Percentiles rank a stretch among this genome's conserved stretches.
Evolutionary conservation across 2,888 invertebrate genomes (phyloP).

Genomic region (Pycnomerus fuliginosus): DNA sequence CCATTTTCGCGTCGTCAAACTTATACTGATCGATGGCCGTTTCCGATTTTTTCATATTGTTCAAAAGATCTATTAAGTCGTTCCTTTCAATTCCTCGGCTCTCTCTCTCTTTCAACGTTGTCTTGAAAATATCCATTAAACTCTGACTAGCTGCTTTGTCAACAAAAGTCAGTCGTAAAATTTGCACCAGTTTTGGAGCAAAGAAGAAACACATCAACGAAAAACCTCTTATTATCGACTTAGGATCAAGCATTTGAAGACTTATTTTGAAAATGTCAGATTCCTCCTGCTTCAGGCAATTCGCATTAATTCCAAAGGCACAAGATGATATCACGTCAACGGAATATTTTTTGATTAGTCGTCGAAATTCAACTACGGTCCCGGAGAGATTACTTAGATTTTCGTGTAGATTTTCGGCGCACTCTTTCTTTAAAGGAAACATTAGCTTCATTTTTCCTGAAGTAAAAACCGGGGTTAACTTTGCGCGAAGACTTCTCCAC

Average conservation of each 20-base stretch:
- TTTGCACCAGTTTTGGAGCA: slow-evolving; percentile 29
- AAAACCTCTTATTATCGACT: slow-evolving; percentile 26
- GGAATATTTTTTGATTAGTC: slow-evolving; percentile 11
- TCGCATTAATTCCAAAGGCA: slow-evolving; percentile 48
- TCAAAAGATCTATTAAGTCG: slow-evolving; percentile 49
- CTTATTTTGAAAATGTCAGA: slow-evolving; percentile 43
- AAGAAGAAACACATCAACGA: slow-evolving; percentile 27
- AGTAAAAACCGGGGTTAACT: slow-evolving; percentile 56
- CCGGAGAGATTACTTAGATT: slow-evolving; percentile 24
- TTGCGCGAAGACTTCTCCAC: slow-evolving; percentile 56
- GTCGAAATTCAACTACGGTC: slow-evolving; percentile 7
- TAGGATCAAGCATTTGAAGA: slow-evolving; percentile 35
- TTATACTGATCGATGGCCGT: slow-evolving; percentile 17
- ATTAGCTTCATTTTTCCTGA: slow-evolving; percentile 57
- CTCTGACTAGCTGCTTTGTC: slow-evolving; percentile 34
- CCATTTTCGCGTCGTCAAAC: slow-evolving; percentile 18
- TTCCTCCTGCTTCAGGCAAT: slow-evolving; percentile 40
- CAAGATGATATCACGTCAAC: slow-evolving; percentile 49
- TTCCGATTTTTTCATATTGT: slow-evolving; percentile 35
- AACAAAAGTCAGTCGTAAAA: slow-evolving; percentile 33
- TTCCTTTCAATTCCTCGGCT: slow-evolving; percentile 35
- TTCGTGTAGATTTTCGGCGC: slow-evolving; percentile 38
- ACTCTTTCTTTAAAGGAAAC: slow-evolving; percentile 52
- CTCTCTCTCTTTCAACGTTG: slow-evolving; percentile 36
- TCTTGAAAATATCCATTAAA: slow-evolving; percentile 36